Conservation (phyloP, 1,140 invertebrate species). For the Patella vulgata region DNA sequence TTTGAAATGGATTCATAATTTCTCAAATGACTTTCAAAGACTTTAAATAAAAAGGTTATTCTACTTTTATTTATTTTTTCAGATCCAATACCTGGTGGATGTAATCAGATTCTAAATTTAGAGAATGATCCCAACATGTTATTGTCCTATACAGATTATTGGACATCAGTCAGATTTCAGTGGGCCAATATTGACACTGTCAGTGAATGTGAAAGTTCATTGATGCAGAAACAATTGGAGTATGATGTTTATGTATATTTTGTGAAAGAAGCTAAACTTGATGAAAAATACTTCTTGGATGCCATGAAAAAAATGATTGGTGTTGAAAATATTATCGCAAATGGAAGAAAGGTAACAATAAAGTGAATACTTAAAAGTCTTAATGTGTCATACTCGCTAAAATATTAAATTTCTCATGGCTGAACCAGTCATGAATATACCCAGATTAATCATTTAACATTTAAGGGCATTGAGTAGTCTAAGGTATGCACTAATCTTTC, state of each 20-base stretch:
- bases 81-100: conserved; percentile 83
- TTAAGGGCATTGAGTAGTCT: conserved; percentile 28
- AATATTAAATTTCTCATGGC: neutral
- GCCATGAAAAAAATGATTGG: conserved; percentile 74
- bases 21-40: too few relatives aligned
- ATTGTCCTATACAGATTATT: conserved; percentile 67
- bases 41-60: too few relatives aligned
- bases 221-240: conserved; percentile 45
- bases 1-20: too few relatives aligned
- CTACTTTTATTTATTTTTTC: too few relatives aligned
- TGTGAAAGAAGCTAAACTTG: conserved; percentile 72
- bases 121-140: conserved; percentile 75
- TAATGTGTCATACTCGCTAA: neutral
- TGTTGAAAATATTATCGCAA: conserved; percentile 69
- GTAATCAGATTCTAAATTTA: conserved; percentile 77
- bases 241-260: conserved; percentile 75
- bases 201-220: neutral
- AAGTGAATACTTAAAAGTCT: neutral
- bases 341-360: conserved; percentile 72
- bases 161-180: conserved; percentile 73
- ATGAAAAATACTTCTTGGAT: conserved; percentile 72
- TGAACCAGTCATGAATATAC: neutral
- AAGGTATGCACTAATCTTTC: conserved; percentile 76
- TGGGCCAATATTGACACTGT: conserved; percentile 65
- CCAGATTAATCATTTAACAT: neutral